Conservation (phyloP, 2,888 invertebrate species). For the Dryocosmus kuriphilus region DNA sequence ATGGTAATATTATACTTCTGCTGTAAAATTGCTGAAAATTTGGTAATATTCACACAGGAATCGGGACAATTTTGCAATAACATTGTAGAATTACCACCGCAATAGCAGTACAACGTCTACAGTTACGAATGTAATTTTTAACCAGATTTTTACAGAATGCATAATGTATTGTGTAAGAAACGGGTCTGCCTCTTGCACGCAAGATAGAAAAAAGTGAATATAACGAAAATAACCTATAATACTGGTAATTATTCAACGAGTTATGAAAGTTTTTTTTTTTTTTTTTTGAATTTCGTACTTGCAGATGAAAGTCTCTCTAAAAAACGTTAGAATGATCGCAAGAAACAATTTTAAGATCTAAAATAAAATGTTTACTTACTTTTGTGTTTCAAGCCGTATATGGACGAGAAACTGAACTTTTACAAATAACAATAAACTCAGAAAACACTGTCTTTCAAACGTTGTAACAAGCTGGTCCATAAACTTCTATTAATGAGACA, state of each 20-base stretch:
- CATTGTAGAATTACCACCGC: too few relatives aligned
- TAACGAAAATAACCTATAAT: neutral
- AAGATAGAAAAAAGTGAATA: too few relatives aligned
- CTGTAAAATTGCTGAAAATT: too few relatives aligned
- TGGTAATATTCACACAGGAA: too few relatives aligned
- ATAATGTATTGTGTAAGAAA: too few relatives aligned
- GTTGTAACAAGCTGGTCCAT: neutral
- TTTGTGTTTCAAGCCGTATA: neutral
- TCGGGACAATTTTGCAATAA: too few relatives aligned
- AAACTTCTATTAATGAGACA: neutral
- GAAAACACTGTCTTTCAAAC: neutral
- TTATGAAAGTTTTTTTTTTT: neutral
- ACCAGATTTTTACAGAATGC: too few relatives aligned
- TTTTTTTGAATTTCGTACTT: neutral
- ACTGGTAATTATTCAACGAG: neutral
- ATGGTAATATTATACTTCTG: too few relatives aligned
- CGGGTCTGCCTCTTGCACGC: too few relatives aligned
- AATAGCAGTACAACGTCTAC: too few relatives aligned
- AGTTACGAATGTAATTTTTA: too few relatives aligned
- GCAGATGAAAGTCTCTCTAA: neutral
- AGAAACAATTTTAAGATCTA: neutral
- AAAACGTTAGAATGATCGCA: neutral
- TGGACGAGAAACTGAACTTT: neutral
- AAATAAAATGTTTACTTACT: neutral
- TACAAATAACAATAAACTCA: neutral